Base-by-base conservation (phyloP, 1,140 invertebrate species). In the Procambarus clarkii region DNA sequence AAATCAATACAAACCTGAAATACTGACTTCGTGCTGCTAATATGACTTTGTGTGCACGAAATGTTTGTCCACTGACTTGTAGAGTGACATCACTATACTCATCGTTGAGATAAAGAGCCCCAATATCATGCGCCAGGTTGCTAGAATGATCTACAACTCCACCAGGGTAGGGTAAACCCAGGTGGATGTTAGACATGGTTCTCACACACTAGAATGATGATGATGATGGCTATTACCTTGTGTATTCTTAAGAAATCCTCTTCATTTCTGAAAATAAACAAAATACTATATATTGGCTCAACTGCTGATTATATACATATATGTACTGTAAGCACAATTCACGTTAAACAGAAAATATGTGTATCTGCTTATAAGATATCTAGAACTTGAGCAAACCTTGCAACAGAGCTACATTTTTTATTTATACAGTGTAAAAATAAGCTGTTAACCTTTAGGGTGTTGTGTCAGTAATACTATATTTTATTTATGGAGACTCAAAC, bases 1-100 rank as follows among this genome's bases (percentile, higher is more conserved):
- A 64, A 64, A 21, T 64, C 18, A 71, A 34, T 54, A 83, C 93
- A 91, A 94, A 96, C 96, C 98, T 95, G 95, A 99, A 99, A 95
- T 99, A 99, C 93, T 99, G 97, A 94, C 98, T 99, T 93, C 98
- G 96, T 13, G 98, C 97, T 1, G 98, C 98, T 5, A 99, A 95
- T 91, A 99, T 98, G 2, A 98, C 97, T 94, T 97, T 97, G 94
- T 99, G 98, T 50, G 97, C 98, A 91, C 96, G 96, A 93, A 99
- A 97, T 89, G 95, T 95, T 93, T 97, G 95, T 85, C 96, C 97
- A 94, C 98, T 97, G 45, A 99, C 98, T 71, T 98, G 95, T 46
- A 99, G 95, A 9, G 96, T 97, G 13, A 99, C 96, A 95, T 99
- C 99, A 50, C 98, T 97, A 94, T 98, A 99, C 94, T 98, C 97